Percentiles rank a stretch among this genome's conserved stretches.
Evolutionary conservation across 2,113 vertebrate species (phyloP).

Genomic region (Nerophis ophidion): DNA sequence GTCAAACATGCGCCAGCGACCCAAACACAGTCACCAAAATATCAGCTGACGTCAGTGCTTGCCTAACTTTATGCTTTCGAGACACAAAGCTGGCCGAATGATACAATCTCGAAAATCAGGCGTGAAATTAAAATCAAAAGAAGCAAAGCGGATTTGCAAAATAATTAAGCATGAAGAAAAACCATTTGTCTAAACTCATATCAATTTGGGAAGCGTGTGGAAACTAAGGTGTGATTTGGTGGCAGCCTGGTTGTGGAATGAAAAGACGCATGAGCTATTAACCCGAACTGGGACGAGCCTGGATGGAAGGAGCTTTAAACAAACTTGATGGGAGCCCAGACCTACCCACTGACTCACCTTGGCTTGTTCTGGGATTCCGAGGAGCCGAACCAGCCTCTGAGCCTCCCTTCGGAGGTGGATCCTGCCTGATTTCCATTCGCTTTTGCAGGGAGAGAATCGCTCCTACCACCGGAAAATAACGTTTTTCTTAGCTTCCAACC

Average conservation of each 20-base stretch:
- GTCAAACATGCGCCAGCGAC: slow-evolving; percentile 74
- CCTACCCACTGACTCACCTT: slow-evolving; percentile 77
- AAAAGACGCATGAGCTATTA: slow-evolving; percentile 24
- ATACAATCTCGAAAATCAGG: slow-evolving; percentile 5
- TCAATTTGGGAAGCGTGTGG: slow-evolving; percentile 22
- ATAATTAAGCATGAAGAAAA: slow-evolving; percentile 47
- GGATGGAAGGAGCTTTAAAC: slow-evolving; percentile 4
- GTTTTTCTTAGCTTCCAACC: slow-evolving; percentile 73
- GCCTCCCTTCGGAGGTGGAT: slow-evolving; percentile 70
- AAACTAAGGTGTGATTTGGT: slow-evolving; percentile 25
- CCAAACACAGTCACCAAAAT: slow-evolving; percentile 44
- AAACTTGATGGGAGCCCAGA: slow-evolving; percentile 10
- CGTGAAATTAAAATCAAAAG: background rate
- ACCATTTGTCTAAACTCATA: slow-evolving; percentile 32
- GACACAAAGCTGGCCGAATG: slow-evolving; percentile 28
- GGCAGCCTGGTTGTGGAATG: slow-evolving; percentile 41
- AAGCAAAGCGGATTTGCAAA: slow-evolving; percentile 53
- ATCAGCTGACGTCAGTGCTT: slow-evolving; percentile 8
- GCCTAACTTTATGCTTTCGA: slow-evolving; percentile 5
- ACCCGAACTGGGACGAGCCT: slow-evolving; percentile 11
- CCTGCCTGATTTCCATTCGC: slow-evolving; percentile 55
- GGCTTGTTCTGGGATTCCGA: slow-evolving; percentile 84
- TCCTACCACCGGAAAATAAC: slow-evolving; percentile 76
- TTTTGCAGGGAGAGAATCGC: slow-evolving; percentile 71
- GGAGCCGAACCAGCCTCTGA: slow-evolving; percentile 81